Percentiles rank a stretch among this genome's conserved stretches.
Evolutionary conservation across 2,888 invertebrate genomes (phyloP).

Genomic region (Spodoptera littoralis): DNA sequence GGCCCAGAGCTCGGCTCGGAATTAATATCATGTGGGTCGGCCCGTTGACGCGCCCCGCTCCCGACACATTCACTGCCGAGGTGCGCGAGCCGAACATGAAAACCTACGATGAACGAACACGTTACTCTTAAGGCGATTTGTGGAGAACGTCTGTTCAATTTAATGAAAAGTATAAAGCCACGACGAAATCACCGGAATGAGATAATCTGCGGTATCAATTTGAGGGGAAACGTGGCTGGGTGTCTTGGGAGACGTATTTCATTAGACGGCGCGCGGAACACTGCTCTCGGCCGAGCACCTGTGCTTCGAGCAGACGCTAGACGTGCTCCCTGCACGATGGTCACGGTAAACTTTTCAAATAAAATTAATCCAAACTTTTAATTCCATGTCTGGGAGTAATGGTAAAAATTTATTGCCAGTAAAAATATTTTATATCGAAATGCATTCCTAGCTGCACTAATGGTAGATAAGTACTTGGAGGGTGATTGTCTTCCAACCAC

Average conservation of each 20-base stretch:
- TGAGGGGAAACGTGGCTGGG: conserved; percentile 71
- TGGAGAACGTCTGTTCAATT: conserved; percentile 74
- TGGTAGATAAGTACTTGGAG: conserved; percentile 64
- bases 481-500: conserved; percentile 76
- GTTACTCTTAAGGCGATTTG: conserved; percentile 73
- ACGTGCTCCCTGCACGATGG: conserved; percentile 30
- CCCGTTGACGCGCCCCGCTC: conserved; percentile 54
- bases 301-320: conserved; percentile 55
- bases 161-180: conserved; percentile 83
- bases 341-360: conserved; percentile 54
- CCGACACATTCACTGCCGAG: conserved; percentile 40
- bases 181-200: conserved; percentile 74
- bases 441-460: conserved; percentile 48
- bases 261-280: conserved; percentile 68
- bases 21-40: conserved; percentile 81
- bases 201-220: conserved; percentile 86
- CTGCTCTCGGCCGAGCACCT: conserved; percentile 65
- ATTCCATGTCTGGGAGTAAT: conserved; percentile 39
- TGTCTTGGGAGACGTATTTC: conserved; percentile 83
- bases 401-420: conserved; percentile 9
- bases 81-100: conserved; percentile 51
- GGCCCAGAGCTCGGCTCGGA: conserved; percentile 78
- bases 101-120: conserved; percentile 45
- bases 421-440: conserved; percentile 48
- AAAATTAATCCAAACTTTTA: conserved; percentile 47